Percentiles rank a stretch among this genome's conserved stretches.
Evolutionary conservation across 2,797 vertebrate species (phyloP).

Genomic region (Centropyge bicolor): DNA sequence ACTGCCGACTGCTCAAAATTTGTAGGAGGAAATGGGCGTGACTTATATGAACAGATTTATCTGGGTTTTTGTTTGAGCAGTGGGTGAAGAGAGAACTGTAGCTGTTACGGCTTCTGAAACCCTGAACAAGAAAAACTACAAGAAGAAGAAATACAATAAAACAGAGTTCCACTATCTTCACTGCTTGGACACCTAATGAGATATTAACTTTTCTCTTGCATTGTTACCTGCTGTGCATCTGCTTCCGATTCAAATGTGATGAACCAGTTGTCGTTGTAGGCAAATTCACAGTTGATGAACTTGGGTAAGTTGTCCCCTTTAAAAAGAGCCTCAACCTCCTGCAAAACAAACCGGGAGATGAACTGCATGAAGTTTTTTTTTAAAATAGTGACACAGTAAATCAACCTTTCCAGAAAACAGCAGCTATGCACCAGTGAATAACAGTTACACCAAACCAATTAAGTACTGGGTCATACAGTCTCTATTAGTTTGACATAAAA

Average conservation of each 20-base stretch:
- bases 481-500: not conserved
- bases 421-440: not conserved
- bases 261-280: conserved; percentile 99
- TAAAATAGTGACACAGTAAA: not conserved
- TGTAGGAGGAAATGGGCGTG: too few species aligned
- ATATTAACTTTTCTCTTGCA: not conserved
- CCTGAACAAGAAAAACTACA: too few species aligned
- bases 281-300: conserved; percentile 99
- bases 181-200: too few species aligned
- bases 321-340: conserved; percentile 99
- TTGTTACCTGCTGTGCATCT: conserved; percentile 94
- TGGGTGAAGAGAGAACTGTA: too few species aligned
- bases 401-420: not conserved
- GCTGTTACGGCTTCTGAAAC: too few species aligned
- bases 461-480: not conserved
- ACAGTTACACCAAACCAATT: not conserved
- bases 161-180: too few species aligned
- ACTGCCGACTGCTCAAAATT: too few species aligned
- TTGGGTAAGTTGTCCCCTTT: conserved; percentile 97
- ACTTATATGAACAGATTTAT: too few species aligned
- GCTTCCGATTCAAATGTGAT: conserved; percentile 99
- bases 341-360: conserved; percentile 13
- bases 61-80: too few species aligned
- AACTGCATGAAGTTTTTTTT: not conserved
- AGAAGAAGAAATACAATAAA: too few species aligned